Percentiles rank a stretch among this genome's conserved stretches.
These are phyloP conservation scores for Gibbula magus DNA, from an alignment of 2,888 invertebrate species.

Conservation along the genomic window DNA sequence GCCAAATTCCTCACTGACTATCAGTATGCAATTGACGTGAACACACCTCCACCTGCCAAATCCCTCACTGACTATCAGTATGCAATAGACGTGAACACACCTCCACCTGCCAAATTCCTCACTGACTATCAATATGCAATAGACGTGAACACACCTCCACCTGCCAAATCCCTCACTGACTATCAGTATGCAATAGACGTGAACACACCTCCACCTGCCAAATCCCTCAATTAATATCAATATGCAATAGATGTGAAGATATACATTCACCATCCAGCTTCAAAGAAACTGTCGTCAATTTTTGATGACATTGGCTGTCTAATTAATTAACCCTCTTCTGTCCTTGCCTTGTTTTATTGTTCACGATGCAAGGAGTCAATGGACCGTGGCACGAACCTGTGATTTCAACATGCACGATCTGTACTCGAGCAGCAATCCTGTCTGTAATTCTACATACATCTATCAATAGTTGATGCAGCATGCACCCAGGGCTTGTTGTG, in stretches of 20 bases:
- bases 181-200: no score
- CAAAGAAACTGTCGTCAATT: slow-evolving; percentile 3
- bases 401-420: not conserved
- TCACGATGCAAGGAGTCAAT: not conserved
- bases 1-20: not conserved
- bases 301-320: not conserved
- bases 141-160: no score
- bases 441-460: not conserved
- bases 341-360: not conserved
- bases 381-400: not conserved
- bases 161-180: no score
- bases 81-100: no score
- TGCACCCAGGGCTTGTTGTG: not conserved
- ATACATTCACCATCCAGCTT: not conserved
- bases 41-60: no score
- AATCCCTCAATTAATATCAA: no score
- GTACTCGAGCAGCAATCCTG: not conserved
- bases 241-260: no score
- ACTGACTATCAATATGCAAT: no score
- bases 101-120: not conserved
- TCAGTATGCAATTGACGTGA: no score
- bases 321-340: slow-evolving; percentile 6
- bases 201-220: no score
- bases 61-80: no score
- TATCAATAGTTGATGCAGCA: not conserved